Conservation (phyloP, 1,140 invertebrate species). For the Sminthurides bifidus region DNA sequence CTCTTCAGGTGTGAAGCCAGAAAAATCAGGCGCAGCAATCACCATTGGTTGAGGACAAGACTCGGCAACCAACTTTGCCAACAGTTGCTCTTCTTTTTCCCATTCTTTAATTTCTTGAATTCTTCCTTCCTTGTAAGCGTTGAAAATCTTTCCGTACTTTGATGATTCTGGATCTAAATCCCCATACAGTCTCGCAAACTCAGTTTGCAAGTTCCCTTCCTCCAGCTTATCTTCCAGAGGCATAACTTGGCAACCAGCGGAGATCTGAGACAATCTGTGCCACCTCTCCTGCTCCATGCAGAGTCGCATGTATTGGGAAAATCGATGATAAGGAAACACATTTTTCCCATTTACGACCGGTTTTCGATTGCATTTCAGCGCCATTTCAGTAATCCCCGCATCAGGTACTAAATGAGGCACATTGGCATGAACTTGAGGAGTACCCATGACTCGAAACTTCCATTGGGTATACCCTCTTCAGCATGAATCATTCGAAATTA, state of each 20-base stretch:
- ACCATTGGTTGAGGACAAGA: background rate
- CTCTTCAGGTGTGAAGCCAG: background rate
- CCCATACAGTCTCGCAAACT: background rate
- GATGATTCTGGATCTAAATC: background rate
- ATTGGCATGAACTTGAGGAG: too few relatives aligned
- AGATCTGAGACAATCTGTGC: background rate
- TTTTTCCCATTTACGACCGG: background rate
- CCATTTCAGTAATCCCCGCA: background rate
- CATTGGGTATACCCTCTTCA: too few relatives aligned
- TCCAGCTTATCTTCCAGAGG: background rate
- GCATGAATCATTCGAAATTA: too few relatives aligned
- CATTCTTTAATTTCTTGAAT: background rate
- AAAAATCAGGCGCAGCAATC: background rate
- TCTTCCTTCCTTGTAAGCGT: background rate
- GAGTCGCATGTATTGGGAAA: background rate
- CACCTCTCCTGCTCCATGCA: background rate
- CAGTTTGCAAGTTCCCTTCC: background rate
- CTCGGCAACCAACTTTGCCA: background rate
- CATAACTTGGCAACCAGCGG: background rate
- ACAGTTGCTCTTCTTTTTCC: background rate
- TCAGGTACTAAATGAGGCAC: slow-evolving; percentile 3
- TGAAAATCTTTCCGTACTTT: background rate
- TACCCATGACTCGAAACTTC: too few relatives aligned
- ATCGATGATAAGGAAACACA: background rate
- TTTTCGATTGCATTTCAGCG: slow-evolving; percentile 3